A percentile compares a stretch with the other conserved stretches of the same genome.
Conservation (phyloP, 2,113 vertebrate species). For the Lasiurus cinereus region DNA sequence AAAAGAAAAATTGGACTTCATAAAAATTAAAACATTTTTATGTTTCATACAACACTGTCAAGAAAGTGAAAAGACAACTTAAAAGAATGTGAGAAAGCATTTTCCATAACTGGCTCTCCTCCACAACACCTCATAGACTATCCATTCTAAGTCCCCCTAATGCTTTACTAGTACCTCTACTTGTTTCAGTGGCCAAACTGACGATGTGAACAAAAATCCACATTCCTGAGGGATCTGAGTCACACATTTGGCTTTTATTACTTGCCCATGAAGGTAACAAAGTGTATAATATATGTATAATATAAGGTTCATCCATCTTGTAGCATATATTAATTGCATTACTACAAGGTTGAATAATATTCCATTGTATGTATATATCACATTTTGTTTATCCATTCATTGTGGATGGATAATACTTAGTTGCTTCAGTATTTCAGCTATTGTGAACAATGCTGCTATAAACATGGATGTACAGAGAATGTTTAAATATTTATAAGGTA, state of each 20-base stretch:
- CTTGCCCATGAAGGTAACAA: neutral
- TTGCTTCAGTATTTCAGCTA: neutral
- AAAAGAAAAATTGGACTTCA: neutral
- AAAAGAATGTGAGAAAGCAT: neutral
- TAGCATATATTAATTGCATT: neutral
- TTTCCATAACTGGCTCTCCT: neutral
- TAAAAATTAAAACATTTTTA: conserved; percentile 11
- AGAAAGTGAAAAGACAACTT: neutral
- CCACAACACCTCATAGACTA: neutral
- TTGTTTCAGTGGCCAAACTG: conserved; percentile 7
- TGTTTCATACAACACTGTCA: neutral
- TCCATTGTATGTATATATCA: neutral
- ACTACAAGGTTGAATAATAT: neutral
- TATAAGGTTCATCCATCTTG: neutral
- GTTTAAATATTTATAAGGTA: conserved; percentile 27
- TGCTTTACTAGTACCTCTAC: neutral
- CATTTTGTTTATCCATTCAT: conserved; percentile 18
- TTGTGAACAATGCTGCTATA: neutral
- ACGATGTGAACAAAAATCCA: neutral
- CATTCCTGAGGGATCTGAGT: neutral
- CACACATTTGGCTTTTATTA: conserved; percentile 25
- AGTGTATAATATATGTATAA: neutral
- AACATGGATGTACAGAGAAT: neutral
- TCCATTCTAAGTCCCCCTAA: neutral
- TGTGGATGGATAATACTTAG: neutral